These are phyloP conservation scores for Sylvilagus bachmani DNA, from an alignment of 2,113 vertebrate genomes.

Conservation along the genomic window DNA sequence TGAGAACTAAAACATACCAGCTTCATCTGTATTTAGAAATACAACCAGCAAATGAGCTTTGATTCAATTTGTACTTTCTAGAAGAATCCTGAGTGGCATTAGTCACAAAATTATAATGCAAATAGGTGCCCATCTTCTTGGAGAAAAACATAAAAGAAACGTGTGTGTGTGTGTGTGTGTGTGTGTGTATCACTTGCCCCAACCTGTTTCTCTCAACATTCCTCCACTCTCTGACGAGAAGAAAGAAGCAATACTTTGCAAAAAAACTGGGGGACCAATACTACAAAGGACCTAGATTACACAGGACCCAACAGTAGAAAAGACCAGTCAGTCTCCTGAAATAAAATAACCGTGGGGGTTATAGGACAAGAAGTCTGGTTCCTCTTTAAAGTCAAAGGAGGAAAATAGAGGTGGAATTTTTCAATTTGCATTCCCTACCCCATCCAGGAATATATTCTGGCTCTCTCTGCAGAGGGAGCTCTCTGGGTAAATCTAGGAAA, in stretches of 20 bases:
- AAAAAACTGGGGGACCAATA: not conserved
- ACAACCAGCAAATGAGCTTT: not conserved
- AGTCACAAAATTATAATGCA: not conserved
- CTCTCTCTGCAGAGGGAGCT: not conserved
- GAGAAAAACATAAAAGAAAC: not conserved
- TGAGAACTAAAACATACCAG: constrained; percentile 50
- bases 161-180: not conserved
- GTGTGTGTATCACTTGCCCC: not conserved
- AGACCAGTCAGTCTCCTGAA: not conserved
- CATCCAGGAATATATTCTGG: not conserved
- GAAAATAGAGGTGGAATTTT: not conserved
- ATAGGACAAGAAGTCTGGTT: not conserved
- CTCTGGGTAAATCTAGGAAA: not conserved
- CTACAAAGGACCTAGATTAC: not conserved
- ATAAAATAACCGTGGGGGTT: not conserved
- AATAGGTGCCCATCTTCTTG: not conserved
- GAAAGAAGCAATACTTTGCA: not conserved
- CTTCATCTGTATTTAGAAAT: constrained; percentile 27
- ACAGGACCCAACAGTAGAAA: not conserved
- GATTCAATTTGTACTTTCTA: not conserved
- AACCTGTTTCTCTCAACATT: not conserved
- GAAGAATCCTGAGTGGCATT: not conserved
- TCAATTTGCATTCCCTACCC: too few species aligned
- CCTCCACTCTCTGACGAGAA: not conserved
- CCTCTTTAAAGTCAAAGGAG: not conserved